Evolutionary conservation across 2,113 vertebrate species (phyloP), one percentile per base, ranked within the genome.

Genomic region (Tyrannus savana): DNA sequence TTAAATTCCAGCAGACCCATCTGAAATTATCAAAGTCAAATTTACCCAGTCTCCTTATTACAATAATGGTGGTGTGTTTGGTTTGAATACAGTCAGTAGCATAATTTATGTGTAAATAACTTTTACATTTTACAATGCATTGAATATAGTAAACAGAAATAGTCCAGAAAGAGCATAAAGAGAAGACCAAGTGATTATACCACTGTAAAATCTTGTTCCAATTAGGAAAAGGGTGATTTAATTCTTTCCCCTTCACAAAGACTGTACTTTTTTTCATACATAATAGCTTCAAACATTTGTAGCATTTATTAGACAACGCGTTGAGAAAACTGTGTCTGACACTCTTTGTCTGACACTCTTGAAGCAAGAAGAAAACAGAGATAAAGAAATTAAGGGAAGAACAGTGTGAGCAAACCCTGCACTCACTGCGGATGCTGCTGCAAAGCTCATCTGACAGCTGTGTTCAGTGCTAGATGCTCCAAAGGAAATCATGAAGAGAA

Each of bases 101-200:
- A 42, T 44, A 81, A 55, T 90, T 93, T 82, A 35, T 76, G 50
- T 95, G 46, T 80, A 96, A 96, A 60, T 49, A 94, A 42, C 42
- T 95, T 94, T 96, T 91, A 75, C 37, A 60, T 89, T 89, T 56
- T 90, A 46, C 39, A 84, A 33, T 69, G 23, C 25, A 39, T 52
- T 59, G 25, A 75, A 87, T 85, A 88, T 16, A 62, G 24, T 50
- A 87, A 95, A 86, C 11, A 93, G 44, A 81, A 91, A 63, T 25
- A 33, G 37, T 77, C 72, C n/a, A 19, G 33, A 69, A 79, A 68
- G 14, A 68, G 14, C 69, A 59, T 83, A 93, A 93, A 96, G 47
- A 33, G 64, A 93, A 86, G 50, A 74, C 16, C 44, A 56, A 77
- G n/a, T 50, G 17, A 79, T 74, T 79, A 41, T 64, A 37, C n/a